Conservation (phyloP, 2,113 vertebrate species). For the Onychostoma macrolepis region DNA sequence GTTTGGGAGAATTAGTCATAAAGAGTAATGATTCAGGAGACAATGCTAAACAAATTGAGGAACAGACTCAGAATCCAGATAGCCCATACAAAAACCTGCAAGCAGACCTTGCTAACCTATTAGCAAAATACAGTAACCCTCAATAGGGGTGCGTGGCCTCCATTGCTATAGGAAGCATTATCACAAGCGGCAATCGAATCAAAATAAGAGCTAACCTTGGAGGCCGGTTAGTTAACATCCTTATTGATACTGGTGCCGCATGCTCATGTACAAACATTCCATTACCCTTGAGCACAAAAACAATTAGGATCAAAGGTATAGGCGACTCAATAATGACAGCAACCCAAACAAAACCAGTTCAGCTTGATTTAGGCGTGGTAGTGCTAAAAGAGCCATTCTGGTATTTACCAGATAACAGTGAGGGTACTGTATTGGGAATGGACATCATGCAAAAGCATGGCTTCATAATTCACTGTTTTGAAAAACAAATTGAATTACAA, state of each 20-base stretch:
- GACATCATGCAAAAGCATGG: neutral
- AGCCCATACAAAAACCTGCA: neutral
- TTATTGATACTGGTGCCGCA: neutral
- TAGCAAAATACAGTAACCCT: neutral
- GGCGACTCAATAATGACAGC: neutral
- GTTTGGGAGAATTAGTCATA: neutral
- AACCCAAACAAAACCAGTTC: neutral
- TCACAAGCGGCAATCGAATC: neutral
- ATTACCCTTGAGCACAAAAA: neutral
- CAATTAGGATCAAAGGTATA: neutral
- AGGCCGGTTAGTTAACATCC: neutral
- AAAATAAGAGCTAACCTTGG: neutral
- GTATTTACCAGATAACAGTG: neutral
- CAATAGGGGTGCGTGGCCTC: neutral
- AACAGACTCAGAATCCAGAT: neutral
- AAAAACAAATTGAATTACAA: neutral
- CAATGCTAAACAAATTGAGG: neutral
- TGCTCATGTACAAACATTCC: neutral
- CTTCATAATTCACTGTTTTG: neutral
- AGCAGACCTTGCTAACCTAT: accelerated
- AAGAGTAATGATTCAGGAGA: too few species aligned
- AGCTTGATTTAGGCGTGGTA: neutral
- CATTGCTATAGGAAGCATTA: neutral
- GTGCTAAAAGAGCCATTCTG: neutral
- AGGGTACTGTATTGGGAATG: neutral